Evolutionary conservation across 2,113 vertebrate genomes (phyloP), one percentile per base, ranked within the genome.

Genomic region (Actinemys pallida): DNA sequence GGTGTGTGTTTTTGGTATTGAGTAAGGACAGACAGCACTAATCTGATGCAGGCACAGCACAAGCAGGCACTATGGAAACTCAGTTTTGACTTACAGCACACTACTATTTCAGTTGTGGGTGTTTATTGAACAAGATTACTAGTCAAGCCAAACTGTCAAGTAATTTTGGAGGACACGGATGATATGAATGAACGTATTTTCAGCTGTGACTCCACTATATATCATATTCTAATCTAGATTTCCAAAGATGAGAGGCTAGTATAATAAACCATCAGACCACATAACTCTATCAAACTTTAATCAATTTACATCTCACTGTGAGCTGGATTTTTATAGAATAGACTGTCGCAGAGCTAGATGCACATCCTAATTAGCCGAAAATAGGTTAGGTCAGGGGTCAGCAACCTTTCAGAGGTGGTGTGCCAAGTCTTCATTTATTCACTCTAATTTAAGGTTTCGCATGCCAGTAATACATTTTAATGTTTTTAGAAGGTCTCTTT

Each of bases 61-160:
- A 95, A 84, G 62, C 47, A 35, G 92, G 92, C 86, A 88, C 57
- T 93, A 54, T 75, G 42, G 20, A 47, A 45, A 76, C 75, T 96
- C 90, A 39, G 79, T 92, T 96, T 83, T 95, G 57, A 88, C 84
- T 95, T 92, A 79, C 49, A 91, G 78, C 83, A 52, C 57, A 72
- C 62, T 95, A 75, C 94, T 86, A n/a, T 6, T 85, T 54, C 87
- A 88, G 86, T 20, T 94, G 94, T 78, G 94, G 94, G 88, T 1
- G 1, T 81, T 91, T 89, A 85, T 22, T 85, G 0, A 0, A 86
- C 95, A 79, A 24, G 22, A 49, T 62, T 84, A 95, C 35, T 49
- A 57, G 53, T 78, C 56, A 88, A 87, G 85, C 83, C 90, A 86
- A 86, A 94, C 83, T 84, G 86, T 45, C 92, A 87, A 87, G 83